These are phyloP conservation scores for Coturnix japonica DNA, from an alignment of 2,113 vertebrate genomes.

Conservation along the genomic window DNA sequence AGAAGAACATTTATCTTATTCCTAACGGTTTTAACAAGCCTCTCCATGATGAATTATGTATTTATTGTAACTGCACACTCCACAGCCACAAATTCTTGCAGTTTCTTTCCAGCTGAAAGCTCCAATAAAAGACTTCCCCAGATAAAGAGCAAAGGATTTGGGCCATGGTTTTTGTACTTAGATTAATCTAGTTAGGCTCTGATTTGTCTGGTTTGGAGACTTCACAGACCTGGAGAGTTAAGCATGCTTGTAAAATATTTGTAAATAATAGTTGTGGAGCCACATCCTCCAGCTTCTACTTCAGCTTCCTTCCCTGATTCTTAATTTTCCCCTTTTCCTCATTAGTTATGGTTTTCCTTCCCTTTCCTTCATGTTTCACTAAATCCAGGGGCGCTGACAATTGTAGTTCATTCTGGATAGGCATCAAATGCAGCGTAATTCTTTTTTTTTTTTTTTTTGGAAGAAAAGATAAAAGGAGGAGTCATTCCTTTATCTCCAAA, in stretches of 20 bases:
- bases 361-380: neutral
- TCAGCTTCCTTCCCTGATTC: neutral
- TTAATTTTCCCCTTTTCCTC: neutral
- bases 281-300: neutral
- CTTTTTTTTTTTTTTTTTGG: neutral
- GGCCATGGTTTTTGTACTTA: constrained; percentile 32
- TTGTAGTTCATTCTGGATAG: neutral
- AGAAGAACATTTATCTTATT: constrained; percentile 60
- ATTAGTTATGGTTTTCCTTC: neutral
- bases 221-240: constrained; percentile 3
- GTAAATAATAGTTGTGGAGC: neutral
- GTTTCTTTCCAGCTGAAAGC: constrained; percentile 53
- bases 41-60: constrained; percentile 58
- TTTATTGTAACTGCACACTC: constrained; percentile 46
- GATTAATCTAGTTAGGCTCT: constrained; percentile 34
- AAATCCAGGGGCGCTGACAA: neutral
- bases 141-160: constrained; percentile 42
- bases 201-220: constrained; percentile 25
- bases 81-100: constrained; percentile 43
- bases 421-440: neutral
- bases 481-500: neutral
- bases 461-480: neutral
- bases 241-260: neutral
- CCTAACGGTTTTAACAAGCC: constrained; percentile 53
- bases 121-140: constrained; percentile 56